Conservation (phyloP, 2,113 vertebrate genomes). For the Rana temporaria region DNA sequence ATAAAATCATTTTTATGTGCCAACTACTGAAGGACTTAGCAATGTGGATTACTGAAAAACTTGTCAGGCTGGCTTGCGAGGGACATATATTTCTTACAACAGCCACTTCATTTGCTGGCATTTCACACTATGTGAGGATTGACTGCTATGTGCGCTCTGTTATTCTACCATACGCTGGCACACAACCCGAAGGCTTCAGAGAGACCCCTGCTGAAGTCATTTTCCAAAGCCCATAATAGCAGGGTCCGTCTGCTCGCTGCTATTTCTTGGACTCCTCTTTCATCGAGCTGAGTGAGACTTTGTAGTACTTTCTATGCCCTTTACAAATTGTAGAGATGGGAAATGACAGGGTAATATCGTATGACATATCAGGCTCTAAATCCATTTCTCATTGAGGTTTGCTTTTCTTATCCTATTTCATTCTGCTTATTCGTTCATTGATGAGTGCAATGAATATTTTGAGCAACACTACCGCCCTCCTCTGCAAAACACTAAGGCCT, state of each 20-base stretch:
- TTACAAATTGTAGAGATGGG: not conserved
- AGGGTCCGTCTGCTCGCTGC: not conserved
- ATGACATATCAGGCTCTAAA: not conserved
- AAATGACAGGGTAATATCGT: conserved; percentile 10
- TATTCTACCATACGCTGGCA: conserved; percentile 5
- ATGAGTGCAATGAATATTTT: conserved; percentile 10
- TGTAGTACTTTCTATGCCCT: not conserved
- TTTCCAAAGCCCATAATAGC: not conserved
- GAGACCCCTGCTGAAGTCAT: no score
- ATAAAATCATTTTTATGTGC: conserved; percentile 19
- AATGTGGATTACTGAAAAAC: not conserved
- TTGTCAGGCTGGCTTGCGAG: not conserved
- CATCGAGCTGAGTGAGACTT: not conserved
- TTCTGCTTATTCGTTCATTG: not conserved
- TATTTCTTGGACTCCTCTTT: conserved; percentile 2
- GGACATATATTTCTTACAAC: conserved; percentile 3
- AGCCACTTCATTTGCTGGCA: conserved; percentile 23
- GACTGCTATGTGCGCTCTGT: conserved; percentile 23
- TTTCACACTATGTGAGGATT: conserved; percentile 40
- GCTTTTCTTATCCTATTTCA: not conserved
- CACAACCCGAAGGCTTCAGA: not conserved
- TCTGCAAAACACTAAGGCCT: no score
- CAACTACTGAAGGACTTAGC: conserved; percentile 21
- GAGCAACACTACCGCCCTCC: not conserved
- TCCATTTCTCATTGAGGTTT: not conserved